Percentiles rank a stretch among this genome's conserved stretches.
These are phyloP conservation scores for Coilia nasus DNA, from an alignment of 2,797 vertebrate genomes.

Conservation along the genomic window DNA sequence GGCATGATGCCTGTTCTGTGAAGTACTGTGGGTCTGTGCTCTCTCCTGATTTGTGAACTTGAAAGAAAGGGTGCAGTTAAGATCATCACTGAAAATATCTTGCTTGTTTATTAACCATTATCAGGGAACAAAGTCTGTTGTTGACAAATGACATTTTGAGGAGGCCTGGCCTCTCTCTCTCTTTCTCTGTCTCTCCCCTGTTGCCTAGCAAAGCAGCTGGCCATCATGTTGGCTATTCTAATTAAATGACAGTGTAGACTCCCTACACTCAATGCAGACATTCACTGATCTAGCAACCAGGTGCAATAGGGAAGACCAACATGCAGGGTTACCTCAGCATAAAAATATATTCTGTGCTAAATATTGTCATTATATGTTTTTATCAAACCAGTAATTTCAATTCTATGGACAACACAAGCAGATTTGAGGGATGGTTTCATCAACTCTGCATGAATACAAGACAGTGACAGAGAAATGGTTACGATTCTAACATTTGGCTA, in stretches of 20 bases:
- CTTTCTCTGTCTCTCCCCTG: background rate
- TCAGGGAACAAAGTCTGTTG: background rate
- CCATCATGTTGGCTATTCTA: background rate
- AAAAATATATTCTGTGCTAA: background rate
- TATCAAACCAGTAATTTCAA: too few relatives aligned
- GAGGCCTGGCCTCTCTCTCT: background rate
- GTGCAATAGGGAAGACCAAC: background rate
- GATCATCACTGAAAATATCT: too few relatives aligned
- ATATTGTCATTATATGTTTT: too few relatives aligned
- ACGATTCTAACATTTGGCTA: too few relatives aligned
- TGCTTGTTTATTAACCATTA: background rate
- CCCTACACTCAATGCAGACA: background rate
- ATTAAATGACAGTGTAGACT: background rate
- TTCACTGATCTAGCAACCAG: background rate
- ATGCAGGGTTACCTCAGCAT: background rate
- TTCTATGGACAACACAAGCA: too few relatives aligned
- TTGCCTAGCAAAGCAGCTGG: constrained; percentile 7
- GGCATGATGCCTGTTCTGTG: background rate
- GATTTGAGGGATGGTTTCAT: too few relatives aligned
- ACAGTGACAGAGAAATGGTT: too few relatives aligned
- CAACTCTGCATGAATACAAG: too few relatives aligned
- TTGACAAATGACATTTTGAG: background rate
- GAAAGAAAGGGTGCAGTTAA: background rate
- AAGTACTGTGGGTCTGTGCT: background rate
- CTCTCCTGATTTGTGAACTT: background rate